Conservation (phyloP, 1,140 invertebrate species). For the Patella vulgata region DNA sequence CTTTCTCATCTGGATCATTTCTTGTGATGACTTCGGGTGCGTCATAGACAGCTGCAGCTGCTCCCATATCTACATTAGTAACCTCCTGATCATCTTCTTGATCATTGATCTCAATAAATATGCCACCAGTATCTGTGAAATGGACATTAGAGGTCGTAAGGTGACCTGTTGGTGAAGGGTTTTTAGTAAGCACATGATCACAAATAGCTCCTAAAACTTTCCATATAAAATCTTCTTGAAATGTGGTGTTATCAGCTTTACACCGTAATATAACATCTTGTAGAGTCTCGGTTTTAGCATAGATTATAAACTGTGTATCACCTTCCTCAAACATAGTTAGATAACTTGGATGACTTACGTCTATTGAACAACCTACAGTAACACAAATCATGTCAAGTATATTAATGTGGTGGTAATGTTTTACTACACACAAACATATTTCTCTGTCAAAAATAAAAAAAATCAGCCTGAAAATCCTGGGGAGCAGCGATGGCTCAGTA, state of each 20-base stretch:
- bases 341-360: constrained; percentile 16
- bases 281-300: constrained; percentile 19
- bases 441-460: too few relatives aligned
- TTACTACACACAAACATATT: neutral
- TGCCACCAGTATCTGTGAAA: constrained; percentile 8
- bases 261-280: constrained; percentile 17
- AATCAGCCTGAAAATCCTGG: too few relatives aligned
- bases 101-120: constrained; percentile 16
- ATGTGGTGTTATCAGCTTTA: constrained; percentile 10
- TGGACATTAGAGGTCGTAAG: constrained; percentile 17
- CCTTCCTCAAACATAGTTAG: constrained; percentile 33
- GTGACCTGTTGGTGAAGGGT: constrained; percentile 5
- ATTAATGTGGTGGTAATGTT: neutral
- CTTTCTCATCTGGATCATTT: constrained; percentile 25
- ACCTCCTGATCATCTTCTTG: constrained; percentile 10
- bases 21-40: constrained; percentile 40
- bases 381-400: neutral
- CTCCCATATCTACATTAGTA: constrained; percentile 3
- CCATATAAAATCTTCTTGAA: constrained; percentile 29
- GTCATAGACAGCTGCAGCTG: constrained; percentile 31
- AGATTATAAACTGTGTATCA: constrained; percentile 19
- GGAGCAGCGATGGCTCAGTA: too few relatives aligned
- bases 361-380: neutral
- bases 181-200: constrained; percentile 2
- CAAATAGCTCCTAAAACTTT: constrained; percentile 6